Percentiles rank a stretch among this genome's conserved stretches.
These are phyloP conservation scores for Monomorium pharaonis DNA, from an alignment of 1,140 invertebrate genomes.

Conservation along the genomic window DNA sequence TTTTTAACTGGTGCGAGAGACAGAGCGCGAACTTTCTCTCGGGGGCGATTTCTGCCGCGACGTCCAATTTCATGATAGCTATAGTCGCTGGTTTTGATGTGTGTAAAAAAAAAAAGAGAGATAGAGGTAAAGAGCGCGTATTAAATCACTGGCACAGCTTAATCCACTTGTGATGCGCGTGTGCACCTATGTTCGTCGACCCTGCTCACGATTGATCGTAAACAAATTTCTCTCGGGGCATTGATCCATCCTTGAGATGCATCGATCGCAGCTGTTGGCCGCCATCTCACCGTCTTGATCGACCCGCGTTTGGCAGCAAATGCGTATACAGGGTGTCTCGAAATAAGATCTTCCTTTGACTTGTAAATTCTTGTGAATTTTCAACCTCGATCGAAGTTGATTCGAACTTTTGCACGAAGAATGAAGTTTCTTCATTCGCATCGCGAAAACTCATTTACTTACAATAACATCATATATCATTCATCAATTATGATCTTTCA, in stretches of 20 bases:
- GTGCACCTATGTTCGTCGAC: background rate
- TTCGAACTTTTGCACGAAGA: background rate
- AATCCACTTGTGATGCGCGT: background rate
- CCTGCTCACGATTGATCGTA: conserved; percentile 46
- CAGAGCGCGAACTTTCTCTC: background rate
- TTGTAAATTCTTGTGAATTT: background rate
- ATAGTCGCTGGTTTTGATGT: background rate
- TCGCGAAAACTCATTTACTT: background rate
- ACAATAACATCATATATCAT: background rate
- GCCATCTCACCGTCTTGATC: background rate
- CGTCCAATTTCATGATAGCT: background rate
- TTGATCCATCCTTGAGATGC: conserved; percentile 34
- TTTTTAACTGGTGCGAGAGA: background rate
- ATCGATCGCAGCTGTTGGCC: conserved; percentile 39
- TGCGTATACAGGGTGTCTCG: background rate
- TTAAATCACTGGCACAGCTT: background rate
- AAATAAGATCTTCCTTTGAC: background rate
- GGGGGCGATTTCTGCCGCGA: background rate
- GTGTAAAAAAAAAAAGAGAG: background rate
- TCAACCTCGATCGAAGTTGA: background rate
- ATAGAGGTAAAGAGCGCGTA: background rate
- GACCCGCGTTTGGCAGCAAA: background rate
- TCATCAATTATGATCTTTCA: background rate
- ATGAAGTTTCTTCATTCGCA: background rate
- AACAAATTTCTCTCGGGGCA: conserved; percentile 63